Percentiles rank a stretch among this genome's conserved stretches.
phyloP scores from a whole-genome alignment of 2,113 vertebrate species.

The Anolis carolinensis region DNA sequence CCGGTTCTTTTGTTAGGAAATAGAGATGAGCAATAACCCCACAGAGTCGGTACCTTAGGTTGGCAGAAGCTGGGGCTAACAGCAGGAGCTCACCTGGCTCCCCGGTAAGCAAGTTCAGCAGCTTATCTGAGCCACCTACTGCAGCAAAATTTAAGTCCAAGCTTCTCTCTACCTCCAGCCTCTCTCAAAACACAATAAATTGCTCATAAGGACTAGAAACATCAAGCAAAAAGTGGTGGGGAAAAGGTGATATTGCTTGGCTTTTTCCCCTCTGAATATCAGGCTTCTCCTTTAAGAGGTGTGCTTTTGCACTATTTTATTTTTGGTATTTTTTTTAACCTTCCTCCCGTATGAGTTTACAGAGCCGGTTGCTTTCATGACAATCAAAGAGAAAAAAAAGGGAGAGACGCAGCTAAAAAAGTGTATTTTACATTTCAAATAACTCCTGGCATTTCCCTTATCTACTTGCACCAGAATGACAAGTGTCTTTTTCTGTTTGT shows the following conservation, averaged over 20 bases:
- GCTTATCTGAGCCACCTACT: too few species aligned
- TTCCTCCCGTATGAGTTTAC: neutral
- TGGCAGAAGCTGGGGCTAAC: too few species aligned
- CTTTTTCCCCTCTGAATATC: neutral
- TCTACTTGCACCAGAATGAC: slow-evolving; percentile 24
- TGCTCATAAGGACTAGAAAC: neutral
- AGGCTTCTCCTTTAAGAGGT: neutral
- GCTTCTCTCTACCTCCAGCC: too few species aligned
- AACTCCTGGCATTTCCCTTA: slow-evolving; percentile 34
- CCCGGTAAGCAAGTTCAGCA: too few species aligned
- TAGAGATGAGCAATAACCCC: too few species aligned
- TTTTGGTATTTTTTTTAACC: neutral
- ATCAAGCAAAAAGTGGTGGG: neutral
- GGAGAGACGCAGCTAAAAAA: neutral
- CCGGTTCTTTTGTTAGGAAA: too few species aligned
- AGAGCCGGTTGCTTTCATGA: neutral
- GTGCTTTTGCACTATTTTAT: neutral
- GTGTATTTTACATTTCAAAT: slow-evolving; percentile 34
- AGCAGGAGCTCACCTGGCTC: too few species aligned
- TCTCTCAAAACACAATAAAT: neutral
- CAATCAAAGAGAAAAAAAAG: neutral
- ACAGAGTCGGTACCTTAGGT: too few species aligned
- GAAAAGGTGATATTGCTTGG: neutral
- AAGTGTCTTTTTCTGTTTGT: slow-evolving; percentile 66
- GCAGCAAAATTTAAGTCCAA: too few species aligned